Evolutionary conservation across 37 sponge, comb jelly and placozoan genomes (phyloP).

Genomic region (Spongia lamella): DNA sequence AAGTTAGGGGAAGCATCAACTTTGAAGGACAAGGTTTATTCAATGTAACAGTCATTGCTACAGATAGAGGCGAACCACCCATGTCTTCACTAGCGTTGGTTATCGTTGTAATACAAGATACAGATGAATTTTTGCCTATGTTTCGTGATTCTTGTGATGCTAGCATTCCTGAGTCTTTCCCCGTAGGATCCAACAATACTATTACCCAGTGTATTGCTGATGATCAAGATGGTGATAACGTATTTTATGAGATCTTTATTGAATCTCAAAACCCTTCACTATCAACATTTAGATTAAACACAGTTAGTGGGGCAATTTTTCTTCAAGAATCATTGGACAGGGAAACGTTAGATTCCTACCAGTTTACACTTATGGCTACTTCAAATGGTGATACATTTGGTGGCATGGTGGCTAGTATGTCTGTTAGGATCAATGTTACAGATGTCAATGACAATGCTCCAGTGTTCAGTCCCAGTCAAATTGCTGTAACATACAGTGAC

Average conservation of each 20-base stretch:
- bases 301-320: slow-evolving; percentile 1
- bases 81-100: neutral
- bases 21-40: neutral
- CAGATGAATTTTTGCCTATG: slow-evolving; percentile 23
- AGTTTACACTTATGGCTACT: slow-evolving; percentile 25
- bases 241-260: too few relatives aligned
- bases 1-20: slow-evolving; percentile 20
- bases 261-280: neutral
- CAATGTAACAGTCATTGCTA: slow-evolving; percentile 48
- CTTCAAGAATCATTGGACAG: slow-evolving; percentile 4
- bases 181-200: neutral
- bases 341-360: slow-evolving; percentile 14
- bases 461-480: neutral
- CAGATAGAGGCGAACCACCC: slow-evolving; percentile 48
- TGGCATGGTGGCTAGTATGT: neutral
- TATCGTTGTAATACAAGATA: neutral
- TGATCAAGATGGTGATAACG: slow-evolving; percentile 19
- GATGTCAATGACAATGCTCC: slow-evolving; percentile 34
- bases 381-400: neutral
- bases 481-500: neutral
- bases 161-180: neutral
- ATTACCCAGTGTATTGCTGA: slow-evolving; percentile 5
- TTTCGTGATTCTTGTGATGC: neutral
- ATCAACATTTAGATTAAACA: neutral
- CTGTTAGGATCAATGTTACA: neutral